Conservation (phyloP, 2,113 vertebrate genomes). For the Sterrhoptilus dennistouni region DNA sequence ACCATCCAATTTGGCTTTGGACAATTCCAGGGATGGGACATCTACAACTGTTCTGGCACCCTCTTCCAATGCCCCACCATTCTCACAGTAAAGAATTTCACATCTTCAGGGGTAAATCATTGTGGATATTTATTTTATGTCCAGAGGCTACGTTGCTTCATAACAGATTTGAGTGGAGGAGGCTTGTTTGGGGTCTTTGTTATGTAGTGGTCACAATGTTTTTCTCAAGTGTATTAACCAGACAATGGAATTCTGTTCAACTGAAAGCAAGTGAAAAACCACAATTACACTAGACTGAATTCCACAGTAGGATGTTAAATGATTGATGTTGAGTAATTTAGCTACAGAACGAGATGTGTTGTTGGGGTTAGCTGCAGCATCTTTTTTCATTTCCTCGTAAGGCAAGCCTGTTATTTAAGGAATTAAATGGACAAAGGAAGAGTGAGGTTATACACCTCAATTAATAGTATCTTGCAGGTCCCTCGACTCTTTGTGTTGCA, state of each 20-base stretch:
- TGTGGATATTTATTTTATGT: background rate
- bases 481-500: background rate
- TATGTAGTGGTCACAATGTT: background rate
- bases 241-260: background rate
- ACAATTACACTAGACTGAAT: background rate
- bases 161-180: background rate
- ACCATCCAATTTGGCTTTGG: background rate
- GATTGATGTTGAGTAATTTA: constrained; percentile 52
- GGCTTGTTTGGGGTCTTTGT: background rate
- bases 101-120: background rate
- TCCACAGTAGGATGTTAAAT: constrained; percentile 4
- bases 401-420: constrained; percentile 26
- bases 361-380: background rate
- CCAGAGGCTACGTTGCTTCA: background rate
- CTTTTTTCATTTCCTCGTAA: constrained; percentile 36
- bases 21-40: background rate
- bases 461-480: constrained; percentile 31
- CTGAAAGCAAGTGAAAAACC: background rate
- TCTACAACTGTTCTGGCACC: background rate
- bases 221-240: background rate
- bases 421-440: constrained; percentile 36
- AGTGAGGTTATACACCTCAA: constrained; percentile 16
- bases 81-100: background rate
- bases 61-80: background rate
- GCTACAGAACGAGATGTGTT: constrained; percentile 25